These are phyloP conservation scores for Colinus virginianus DNA, from an alignment of 2,113 vertebrate genomes.

Conservation along the genomic window DNA sequence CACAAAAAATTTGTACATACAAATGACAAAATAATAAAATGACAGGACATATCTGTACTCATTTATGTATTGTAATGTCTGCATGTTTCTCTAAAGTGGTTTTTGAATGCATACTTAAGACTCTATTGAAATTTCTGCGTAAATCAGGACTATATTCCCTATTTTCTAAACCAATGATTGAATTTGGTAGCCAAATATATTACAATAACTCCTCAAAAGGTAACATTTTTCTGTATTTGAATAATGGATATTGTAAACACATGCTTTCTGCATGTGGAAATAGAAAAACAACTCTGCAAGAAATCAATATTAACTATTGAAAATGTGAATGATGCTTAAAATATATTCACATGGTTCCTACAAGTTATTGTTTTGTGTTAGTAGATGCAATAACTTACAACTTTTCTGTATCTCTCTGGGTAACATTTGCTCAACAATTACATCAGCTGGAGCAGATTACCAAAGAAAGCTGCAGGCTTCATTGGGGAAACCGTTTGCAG, in stretches of 20 bases:
- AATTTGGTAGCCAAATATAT: constrained; percentile 31
- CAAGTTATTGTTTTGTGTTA: constrained; percentile 27
- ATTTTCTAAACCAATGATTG: background rate
- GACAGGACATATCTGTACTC: constrained; percentile 35
- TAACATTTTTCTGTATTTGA: background rate
- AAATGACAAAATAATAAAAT: constrained; percentile 16
- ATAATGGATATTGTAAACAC: background rate
- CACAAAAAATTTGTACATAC: background rate
- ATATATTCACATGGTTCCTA: constrained; percentile 7
- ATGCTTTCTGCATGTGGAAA: background rate
- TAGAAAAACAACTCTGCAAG: background rate
- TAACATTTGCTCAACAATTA: constrained; percentile 56
- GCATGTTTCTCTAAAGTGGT: constrained; percentile 33
- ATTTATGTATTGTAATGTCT: constrained; percentile 41
- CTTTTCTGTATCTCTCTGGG: constrained; percentile 39
- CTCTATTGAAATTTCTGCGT: constrained; percentile 1
- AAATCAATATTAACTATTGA: constrained; percentile 31
- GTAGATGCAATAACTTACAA: background rate
- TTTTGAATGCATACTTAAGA: constrained; percentile 31
- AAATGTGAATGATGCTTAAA: constrained; percentile 48
- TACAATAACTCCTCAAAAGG: background rate
- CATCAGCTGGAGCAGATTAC: constrained; percentile 34
- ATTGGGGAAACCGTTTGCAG: background rate
- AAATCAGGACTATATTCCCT: background rate
- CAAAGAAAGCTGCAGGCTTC: constrained; percentile 56